phyloP scores from a whole-genome alignment of 2,113 vertebrate species.

The Megalops atlanticus region DNA sequence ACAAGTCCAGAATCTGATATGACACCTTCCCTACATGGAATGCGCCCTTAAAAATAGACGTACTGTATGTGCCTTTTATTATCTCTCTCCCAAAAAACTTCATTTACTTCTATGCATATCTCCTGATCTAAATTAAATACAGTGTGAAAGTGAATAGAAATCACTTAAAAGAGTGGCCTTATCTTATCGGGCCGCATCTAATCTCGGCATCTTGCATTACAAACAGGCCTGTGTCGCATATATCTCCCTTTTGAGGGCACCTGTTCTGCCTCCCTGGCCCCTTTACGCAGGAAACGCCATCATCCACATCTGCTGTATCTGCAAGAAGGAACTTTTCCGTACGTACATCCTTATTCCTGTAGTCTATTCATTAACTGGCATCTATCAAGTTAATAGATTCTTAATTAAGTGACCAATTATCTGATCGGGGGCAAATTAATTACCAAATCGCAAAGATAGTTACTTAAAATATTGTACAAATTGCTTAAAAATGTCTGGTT shows the following conservation, averaged over 20 bases:
- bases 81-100: constrained; percentile 60
- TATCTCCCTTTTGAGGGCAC: constrained; percentile 33
- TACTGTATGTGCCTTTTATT: constrained; percentile 55
- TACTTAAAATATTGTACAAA: constrained; percentile 53
- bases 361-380: constrained; percentile 50
- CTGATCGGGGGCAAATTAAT: constrained; percentile 64
- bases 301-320: constrained; percentile 31
- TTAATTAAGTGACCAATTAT: constrained; percentile 63
- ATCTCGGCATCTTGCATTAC: constrained; percentile 61
- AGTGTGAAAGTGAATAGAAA: constrained; percentile 63
- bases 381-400: constrained; percentile 62
- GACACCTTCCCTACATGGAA: constrained; percentile 48
- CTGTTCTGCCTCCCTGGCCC: constrained; percentile 40
- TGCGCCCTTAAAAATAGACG: constrained; percentile 63
- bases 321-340: constrained; percentile 47
- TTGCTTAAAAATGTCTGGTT: constrained; percentile 55
- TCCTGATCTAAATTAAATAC: constrained; percentile 75
- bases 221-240: constrained; percentile 55
- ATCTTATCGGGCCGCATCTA: constrained; percentile 60
- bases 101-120: constrained; percentile 72
- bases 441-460: constrained; percentile 54
- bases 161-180: constrained; percentile 64
- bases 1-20: constrained; percentile 43
- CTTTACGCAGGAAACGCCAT: constrained; percentile 25
- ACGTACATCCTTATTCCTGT: constrained; percentile 43